These are phyloP conservation scores for Caranx melampygus DNA, from an alignment of 2,113 vertebrate species.

Conservation along the genomic window DNA sequence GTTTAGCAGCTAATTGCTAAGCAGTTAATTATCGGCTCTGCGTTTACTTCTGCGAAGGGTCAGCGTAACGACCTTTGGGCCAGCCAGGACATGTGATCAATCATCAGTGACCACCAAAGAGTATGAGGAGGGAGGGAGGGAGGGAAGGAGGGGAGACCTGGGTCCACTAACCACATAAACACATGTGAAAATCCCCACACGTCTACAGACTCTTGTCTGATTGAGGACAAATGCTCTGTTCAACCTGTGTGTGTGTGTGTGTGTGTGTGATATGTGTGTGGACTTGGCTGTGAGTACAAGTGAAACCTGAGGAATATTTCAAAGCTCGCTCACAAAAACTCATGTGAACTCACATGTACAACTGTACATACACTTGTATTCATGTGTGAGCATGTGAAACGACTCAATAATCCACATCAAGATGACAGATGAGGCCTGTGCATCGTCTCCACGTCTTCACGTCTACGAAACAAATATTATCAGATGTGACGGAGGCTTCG, in stretches of 20 bases:
- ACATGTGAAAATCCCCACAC: conserved; percentile 63
- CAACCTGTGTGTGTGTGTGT: conserved; percentile 38
- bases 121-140: conserved; percentile 12
- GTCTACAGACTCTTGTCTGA: conserved; percentile 32
- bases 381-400: not conserved
- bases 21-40: conserved; percentile 57
- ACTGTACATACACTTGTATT: not conserved
- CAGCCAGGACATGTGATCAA: conserved; percentile 64
- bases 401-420: not conserved
- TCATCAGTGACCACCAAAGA: conserved; percentile 69
- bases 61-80: conserved; percentile 55
- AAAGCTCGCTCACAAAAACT: not conserved
- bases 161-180: conserved; percentile 65
- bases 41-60: conserved; percentile 57
- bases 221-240: conserved; percentile 33
- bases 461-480: conserved; percentile 2
- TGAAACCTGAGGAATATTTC: conserved; percentile 12
- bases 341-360: not conserved
- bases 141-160: not conserved
- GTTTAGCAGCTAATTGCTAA: conserved; percentile 71
- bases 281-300: not conserved
- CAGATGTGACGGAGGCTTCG: not conserved
- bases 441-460: not conserved
- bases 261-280: conserved; percentile 26
- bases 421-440: not conserved